A percentile compares a stretch with the other conserved stretches of the same genome.
Conservation (phyloP, 2,888 invertebrate genomes). For the Drosophila mulleri region DNA sequence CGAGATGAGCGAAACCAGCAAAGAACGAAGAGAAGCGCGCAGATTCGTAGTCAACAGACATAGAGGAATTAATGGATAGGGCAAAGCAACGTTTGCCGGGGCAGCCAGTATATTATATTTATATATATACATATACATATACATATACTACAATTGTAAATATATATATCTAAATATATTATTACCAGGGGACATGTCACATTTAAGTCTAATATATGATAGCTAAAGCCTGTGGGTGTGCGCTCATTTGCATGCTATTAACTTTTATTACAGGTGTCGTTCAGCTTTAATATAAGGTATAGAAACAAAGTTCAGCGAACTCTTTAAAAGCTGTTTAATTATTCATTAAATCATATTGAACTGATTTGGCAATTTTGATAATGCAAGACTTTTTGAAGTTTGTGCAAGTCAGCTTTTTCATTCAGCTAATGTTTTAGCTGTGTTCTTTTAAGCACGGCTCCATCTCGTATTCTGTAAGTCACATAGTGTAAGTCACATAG, state of each 20-base stretch:
- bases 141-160: constrained; percentile 8
- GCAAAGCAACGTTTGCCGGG: too few relatives aligned
- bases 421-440: neutral
- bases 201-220: constrained; percentile 6
- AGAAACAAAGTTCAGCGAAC: neutral
- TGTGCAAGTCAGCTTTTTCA: neutral
- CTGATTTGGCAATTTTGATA: neutral
- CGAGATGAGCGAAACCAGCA: too few relatives aligned
- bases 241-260: neutral
- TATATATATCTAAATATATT: constrained; percentile 44
- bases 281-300: neutral
- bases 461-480: neutral
- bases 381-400: neutral
- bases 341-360: neutral
- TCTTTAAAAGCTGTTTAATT: neutral
- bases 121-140: constrained; percentile 8
- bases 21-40: too few relatives aligned
- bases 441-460: neutral
- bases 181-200: constrained; percentile 21
- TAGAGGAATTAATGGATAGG: too few relatives aligned
- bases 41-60: too few relatives aligned
- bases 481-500: neutral
- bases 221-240: neutral
- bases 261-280: neutral
- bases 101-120: too few relatives aligned